Base-by-base conservation (phyloP, 2,888 invertebrate genomes). In the Antitype chi region DNA sequence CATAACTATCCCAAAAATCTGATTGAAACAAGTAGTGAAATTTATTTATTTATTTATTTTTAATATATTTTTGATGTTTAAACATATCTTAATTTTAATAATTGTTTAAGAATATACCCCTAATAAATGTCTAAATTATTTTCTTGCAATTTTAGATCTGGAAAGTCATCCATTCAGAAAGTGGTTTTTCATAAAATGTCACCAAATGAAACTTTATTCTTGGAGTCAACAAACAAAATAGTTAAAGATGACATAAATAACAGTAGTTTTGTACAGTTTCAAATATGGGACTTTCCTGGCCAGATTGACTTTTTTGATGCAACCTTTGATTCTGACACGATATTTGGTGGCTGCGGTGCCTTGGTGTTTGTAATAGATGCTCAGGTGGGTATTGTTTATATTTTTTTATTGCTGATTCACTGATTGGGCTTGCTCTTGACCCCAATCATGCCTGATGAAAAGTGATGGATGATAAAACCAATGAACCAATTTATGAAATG, bases 171-270 rank as follows among this genome's bases (percentile, higher is more conserved):
- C 0, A 99, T 99, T 91, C 99, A 99, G 93, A 99, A 99, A 97
- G 99, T 99, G 8, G 99, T 99, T n/a, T 99, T 99, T 94, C 99
- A 99, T 94, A 99, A 99, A 97, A 99, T 99, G 99, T 99, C 99
- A 4, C 99, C 99, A 2, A 99, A 99, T 96, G 99, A 99, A 96
- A 99, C 99, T 0, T 97, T 99, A 74, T 99, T 99, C 93, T 97
- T 99, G 85, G 99, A 99, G 94, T 99, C 99, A 85, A 99, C 99
- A 70, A 99, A 99, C 94, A 99, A 99, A 97, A 99, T 99, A 88
- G 99, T 99, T 6, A 99, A 99, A 96, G 99, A 99, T 96, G 99
- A 99, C 92, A 99, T 99, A 83, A 99, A 99, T 90, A 99, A 99
- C 94, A 97, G 97, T 88, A 97, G 99, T 90, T 99, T 99, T 97